phyloP scores from a whole-genome alignment of 2,888 invertebrate species.

The Nemotelus pantherinus region DNA sequence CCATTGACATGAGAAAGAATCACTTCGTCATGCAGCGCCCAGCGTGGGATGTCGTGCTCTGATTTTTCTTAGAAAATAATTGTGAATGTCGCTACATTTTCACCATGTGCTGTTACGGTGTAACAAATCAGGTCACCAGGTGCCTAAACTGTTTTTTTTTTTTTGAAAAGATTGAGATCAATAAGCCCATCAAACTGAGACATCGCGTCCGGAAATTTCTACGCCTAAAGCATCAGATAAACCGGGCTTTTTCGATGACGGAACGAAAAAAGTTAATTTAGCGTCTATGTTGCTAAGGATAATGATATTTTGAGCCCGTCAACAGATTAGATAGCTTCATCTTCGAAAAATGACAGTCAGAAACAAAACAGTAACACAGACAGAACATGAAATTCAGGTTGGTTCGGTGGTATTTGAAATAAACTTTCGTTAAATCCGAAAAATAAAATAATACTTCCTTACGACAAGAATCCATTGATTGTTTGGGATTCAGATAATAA shows the following conservation, averaged over 20 bases:
- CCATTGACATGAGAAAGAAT: too few relatives aligned
- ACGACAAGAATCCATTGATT: conserved; percentile 92
- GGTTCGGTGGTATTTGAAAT: conserved; percentile 89
- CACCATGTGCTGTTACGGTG: too few relatives aligned
- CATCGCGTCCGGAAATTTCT: conserved; percentile 66
- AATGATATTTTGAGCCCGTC: background rate
- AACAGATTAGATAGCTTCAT: conserved; percentile 17
- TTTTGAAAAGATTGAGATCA: too few relatives aligned
- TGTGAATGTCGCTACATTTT: too few relatives aligned
- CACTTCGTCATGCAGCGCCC: too few relatives aligned
- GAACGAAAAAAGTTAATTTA: background rate
- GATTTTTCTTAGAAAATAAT: too few relatives aligned
- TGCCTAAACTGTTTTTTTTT: too few relatives aligned
- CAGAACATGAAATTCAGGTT: conserved; percentile 67
- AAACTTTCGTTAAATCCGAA: conserved; percentile 84
- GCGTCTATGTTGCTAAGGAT: background rate
- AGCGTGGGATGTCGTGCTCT: too few relatives aligned
- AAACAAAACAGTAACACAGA: conserved; percentile 23
- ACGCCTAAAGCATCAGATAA: conserved; percentile 67
- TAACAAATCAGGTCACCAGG: too few relatives aligned
- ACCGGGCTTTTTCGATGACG: conserved; percentile 57
- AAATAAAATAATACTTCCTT: conserved; percentile 95
- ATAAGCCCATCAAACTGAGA: conserved; percentile 36
- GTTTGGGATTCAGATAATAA: conserved; percentile 91
- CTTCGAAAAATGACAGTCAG: conserved; percentile 9